Base-by-base conservation (phyloP, 2,797 vertebrate genomes). In the Myiothlypis coronata region DNA sequence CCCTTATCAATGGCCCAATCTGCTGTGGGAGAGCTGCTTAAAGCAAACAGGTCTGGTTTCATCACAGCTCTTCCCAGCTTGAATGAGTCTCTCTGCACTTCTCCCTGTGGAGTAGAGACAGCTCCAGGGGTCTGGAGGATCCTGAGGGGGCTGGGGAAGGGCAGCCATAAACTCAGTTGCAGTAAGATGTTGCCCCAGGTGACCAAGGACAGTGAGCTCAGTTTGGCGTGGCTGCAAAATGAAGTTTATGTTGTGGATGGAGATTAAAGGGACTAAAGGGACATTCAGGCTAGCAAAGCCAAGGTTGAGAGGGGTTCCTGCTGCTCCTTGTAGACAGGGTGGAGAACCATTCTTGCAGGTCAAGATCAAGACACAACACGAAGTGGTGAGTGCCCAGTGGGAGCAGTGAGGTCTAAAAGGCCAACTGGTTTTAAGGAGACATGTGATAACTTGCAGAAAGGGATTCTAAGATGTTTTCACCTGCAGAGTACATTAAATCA, bases 291-390 rank as follows among this genome's bases (percentile, higher is more conserved):
- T 22, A 23, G 32, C 18, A 76, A 60, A 68, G 43, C 20, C 68
- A 55, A 69, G 39, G 7, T 4, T 57, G 61, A 43, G 50, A 37
- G 27, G 21, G 15, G 3, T 68, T 79, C 8, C 46, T 64, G 57
- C 67, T 69, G 32, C 41, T 75, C 16, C 43, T 69, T 57, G 43
- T 28, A 27, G 2, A 1, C 5, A 1, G 1, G 32, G 32, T 14
- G 46, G 15, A 79, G 39, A 94, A 23, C 2, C 2, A 5, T 59
- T 39, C 44, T 65, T 89, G 27, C 17, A 59, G 60, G 46, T 61
- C 24, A 24, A 53, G 16, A 32, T 68, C 4, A 50, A 63, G 65
- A 52, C 18, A 32, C 52, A 53, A 37, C 4, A 12, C 0, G 0
- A 43, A 50, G 13, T 19, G 21, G 16, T 8, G 41, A 88, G 39